Conservation (phyloP, 2,113 vertebrate species). For the Crotalus helleri region DNA sequence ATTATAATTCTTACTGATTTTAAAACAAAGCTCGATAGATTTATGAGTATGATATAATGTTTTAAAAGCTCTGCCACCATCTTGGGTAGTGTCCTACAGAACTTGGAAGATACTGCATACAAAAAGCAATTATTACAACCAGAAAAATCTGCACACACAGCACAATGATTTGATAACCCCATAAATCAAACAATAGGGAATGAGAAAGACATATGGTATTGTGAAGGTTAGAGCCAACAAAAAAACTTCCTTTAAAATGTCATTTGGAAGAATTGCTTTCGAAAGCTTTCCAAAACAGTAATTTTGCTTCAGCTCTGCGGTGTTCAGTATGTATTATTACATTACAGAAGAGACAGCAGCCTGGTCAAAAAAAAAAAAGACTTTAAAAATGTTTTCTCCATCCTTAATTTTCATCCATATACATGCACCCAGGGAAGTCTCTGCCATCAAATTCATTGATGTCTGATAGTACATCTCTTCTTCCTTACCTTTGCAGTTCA, state of each 20-base stretch:
- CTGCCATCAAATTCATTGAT: neutral
- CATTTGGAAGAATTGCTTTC: neutral
- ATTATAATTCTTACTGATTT: slow-evolving; percentile 12
- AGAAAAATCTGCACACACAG: neutral
- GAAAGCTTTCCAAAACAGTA: neutral
- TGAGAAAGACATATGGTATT: neutral
- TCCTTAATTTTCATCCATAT: neutral
- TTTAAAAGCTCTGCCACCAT: neutral
- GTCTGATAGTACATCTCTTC: neutral
- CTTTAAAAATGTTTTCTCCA: neutral
- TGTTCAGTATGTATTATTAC: neutral
- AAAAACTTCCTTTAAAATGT: neutral
- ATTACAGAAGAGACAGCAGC: neutral
- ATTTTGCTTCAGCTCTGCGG: neutral
- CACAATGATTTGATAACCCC: neutral
- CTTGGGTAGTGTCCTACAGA: neutral
- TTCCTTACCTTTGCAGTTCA: neutral
- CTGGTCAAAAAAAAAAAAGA: neutral
- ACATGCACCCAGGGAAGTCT: neutral
- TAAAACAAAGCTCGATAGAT: slow-evolving; percentile 2
- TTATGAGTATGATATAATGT: neutral
- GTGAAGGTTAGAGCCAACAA: neutral
- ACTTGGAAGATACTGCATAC: neutral
- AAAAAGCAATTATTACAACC: neutral
- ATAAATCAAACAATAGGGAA: slow-evolving; percentile 23